A percentile compares a stretch with the other conserved stretches of the same genome.
Conservation (phyloP, 2,888 invertebrate species). For the Nephrotoma appendiculata region DNA sequence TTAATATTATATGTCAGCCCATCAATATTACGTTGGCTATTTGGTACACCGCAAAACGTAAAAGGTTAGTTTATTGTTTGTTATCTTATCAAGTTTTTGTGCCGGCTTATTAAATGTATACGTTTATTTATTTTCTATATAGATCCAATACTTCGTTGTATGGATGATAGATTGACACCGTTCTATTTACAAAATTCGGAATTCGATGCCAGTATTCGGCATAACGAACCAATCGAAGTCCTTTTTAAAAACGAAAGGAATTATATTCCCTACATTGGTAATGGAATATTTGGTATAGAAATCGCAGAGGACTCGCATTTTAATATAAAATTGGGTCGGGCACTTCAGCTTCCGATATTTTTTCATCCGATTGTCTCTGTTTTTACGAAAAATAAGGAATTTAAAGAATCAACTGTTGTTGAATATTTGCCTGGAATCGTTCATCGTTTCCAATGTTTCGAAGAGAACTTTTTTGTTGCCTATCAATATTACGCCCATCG, state of each 20-base stretch:
- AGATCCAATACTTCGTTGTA: slow-evolving; percentile 44
- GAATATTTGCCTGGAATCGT: slow-evolving; percentile 54
- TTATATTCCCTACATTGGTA: slow-evolving; percentile 60
- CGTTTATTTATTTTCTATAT: background rate
- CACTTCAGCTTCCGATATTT: slow-evolving; percentile 46
- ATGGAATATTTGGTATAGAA: slow-evolving; percentile 54
- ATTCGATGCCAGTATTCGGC: slow-evolving; percentile 52
- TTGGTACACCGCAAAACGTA: slow-evolving; percentile 34
- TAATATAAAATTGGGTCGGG: slow-evolving; percentile 51
- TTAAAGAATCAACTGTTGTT: slow-evolving; percentile 51
- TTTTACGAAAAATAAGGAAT: slow-evolving; percentile 37
- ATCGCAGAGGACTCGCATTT: slow-evolving; percentile 46
- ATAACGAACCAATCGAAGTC: slow-evolving; percentile 38
- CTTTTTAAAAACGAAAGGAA: slow-evolving; percentile 38
- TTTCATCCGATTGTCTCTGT: slow-evolving; percentile 49
- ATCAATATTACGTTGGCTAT: slow-evolving; percentile 45
- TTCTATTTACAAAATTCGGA: slow-evolving; percentile 45
- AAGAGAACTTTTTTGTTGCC: slow-evolving; percentile 43
- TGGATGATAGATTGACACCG: slow-evolving; percentile 46
- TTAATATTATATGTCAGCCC: slow-evolving; percentile 51
- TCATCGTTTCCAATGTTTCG: slow-evolving; percentile 52
- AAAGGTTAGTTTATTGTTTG: slow-evolving; percentile 20
- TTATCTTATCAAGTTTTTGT: background rate
- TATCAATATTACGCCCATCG: slow-evolving; percentile 69
- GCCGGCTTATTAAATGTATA: background rate